Evolutionary conservation across 2,113 vertebrate species (phyloP).

Genomic region (Podiceps cristatus): DNA sequence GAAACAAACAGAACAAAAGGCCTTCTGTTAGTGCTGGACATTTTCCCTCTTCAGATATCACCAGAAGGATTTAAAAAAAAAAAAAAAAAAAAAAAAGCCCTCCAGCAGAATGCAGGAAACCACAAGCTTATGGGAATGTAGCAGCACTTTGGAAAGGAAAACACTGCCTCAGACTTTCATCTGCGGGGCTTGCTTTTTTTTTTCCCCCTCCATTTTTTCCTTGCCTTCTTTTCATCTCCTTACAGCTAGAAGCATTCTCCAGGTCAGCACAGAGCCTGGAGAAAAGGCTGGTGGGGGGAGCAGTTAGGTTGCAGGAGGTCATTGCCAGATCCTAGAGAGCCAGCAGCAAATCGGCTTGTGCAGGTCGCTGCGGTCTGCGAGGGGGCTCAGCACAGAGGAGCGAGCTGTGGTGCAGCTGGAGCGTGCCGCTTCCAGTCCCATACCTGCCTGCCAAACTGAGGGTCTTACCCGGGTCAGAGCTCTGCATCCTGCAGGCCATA

Average conservation of each 20-base stretch:
- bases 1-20: constrained; percentile 82
- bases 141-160: constrained; percentile 79
- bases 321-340: constrained; percentile 4
- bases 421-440: not conserved
- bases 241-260: constrained; percentile 43
- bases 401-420: not conserved
- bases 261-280: constrained; percentile 16
- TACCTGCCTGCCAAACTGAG: not conserved
- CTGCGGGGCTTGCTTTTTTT: constrained; percentile 48
- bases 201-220: not conserved
- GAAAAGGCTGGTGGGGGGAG: constrained; percentile 16
- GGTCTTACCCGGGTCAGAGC: not conserved
- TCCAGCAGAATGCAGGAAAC: constrained; percentile 80
- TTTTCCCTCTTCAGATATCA: constrained; percentile 84
- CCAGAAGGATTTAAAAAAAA: constrained; percentile 67
- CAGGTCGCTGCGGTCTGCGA: not conserved
- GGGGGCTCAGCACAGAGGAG: not conserved
- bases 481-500: not conserved
- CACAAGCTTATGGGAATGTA: constrained; percentile 76
- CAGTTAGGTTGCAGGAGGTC: constrained; percentile 16
- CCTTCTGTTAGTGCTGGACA: constrained; percentile 82
- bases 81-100: not conserved
- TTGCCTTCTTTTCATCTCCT: constrained; percentile 67
- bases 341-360: not conserved
- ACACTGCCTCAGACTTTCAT: constrained; percentile 75